These are phyloP conservation scores for Drosophila simulans DNA, from an alignment of 1,140 invertebrate species.

Conservation along the genomic window DNA sequence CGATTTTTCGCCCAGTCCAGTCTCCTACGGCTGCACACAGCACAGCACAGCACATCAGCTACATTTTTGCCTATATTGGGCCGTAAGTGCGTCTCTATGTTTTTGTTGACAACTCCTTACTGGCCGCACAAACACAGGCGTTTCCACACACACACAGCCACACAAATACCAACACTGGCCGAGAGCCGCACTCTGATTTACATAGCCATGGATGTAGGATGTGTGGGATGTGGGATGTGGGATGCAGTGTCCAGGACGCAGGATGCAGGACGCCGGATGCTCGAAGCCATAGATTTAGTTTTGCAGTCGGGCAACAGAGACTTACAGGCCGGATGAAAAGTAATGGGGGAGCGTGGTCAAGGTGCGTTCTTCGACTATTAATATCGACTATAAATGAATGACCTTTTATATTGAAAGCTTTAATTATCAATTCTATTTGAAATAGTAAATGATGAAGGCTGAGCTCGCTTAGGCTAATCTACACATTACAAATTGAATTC, in stretches of 20 bases:
- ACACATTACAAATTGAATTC: too few species aligned
- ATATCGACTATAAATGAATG: conserved; percentile 2
- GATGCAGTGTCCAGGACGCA: too few species aligned
- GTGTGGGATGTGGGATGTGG: background rate
- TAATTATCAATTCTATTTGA: too few species aligned
- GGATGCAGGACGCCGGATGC: conserved; percentile 22
- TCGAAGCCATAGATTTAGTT: conserved; percentile 46
- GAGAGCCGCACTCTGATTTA: conserved; percentile 50
- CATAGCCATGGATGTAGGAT: conserved; percentile 43
- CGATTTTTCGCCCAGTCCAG: conserved; percentile 62
- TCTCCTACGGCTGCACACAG: conserved; percentile 41
- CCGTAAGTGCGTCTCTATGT: conserved; percentile 78
- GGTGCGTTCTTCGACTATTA: conserved; percentile 1
- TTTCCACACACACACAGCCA: conserved; percentile 15
- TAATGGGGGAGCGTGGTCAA: conserved; percentile 33
- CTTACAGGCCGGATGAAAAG: conserved; percentile 50
- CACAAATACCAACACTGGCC: conserved; percentile 18
- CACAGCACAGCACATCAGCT: conserved; percentile 25
- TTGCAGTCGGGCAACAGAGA: conserved; percentile 11
- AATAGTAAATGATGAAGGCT: too few species aligned
- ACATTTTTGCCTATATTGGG: conserved; percentile 68
- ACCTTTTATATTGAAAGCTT: background rate
- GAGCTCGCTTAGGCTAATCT: too few species aligned
- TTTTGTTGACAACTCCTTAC: conserved; percentile 80
- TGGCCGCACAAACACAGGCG: conserved; percentile 44